Conservation (phyloP, 1,140 invertebrate genomes). For the Zaprionus tsacasi region DNA sequence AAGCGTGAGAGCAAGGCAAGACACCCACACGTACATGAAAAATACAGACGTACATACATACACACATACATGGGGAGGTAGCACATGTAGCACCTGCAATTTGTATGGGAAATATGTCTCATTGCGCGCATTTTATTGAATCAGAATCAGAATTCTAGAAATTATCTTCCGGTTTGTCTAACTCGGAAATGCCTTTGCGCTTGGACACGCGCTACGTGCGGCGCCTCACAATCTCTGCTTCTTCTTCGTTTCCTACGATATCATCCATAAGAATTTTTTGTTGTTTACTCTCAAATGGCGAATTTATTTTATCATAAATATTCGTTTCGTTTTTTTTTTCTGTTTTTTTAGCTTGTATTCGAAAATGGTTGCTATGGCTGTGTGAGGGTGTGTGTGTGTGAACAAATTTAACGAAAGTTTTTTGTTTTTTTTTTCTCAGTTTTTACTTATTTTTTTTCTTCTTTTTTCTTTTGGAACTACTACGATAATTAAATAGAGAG, state of each 20-base stretch:
- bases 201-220: slow-evolving; percentile 26
- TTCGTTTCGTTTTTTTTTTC: slow-evolving; percentile 9
- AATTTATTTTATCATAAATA: slow-evolving; percentile 40
- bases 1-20: not conserved
- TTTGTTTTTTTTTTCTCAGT: slow-evolving; percentile 6
- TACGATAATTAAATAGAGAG: slow-evolving; percentile 42
- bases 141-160: slow-evolving; percentile 12
- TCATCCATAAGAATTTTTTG: not conserved
- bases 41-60: not conserved
- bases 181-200: slow-evolving; percentile 38
- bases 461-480: slow-evolving; percentile 30
- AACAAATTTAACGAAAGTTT: slow-evolving; percentile 43
- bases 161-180: slow-evolving; percentile 37
- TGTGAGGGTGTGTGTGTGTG: slow-evolving; percentile 8
- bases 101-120: slow-evolving; percentile 27
- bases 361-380: slow-evolving; percentile 12
- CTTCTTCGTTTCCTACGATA: not conserved
- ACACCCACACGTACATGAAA: slow-evolving; percentile 13
- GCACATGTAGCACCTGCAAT: not conserved
- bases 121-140: slow-evolving; percentile 34
- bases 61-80: not conserved
- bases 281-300: slow-evolving; percentile 37
- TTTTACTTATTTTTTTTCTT: not conserved
- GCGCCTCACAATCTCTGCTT: not conserved
- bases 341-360: slow-evolving; percentile 17